Percentiles rank a stretch among this genome's conserved stretches.
These are phyloP conservation scores for Etheostoma cragini DNA, from an alignment of 2,113 vertebrate genomes.

Conservation along the genomic window DNA sequence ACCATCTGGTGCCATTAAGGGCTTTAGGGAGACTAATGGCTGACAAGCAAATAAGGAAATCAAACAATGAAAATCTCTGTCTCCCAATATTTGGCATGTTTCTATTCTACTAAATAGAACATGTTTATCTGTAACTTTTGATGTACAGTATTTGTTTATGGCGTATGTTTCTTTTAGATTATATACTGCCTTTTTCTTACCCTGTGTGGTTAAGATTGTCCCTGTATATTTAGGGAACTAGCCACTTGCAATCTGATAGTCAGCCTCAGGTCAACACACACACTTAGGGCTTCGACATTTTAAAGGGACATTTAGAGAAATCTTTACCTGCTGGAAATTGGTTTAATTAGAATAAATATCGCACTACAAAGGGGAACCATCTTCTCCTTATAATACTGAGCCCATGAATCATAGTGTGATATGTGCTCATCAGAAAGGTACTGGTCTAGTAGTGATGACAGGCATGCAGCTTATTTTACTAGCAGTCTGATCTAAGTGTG, in stretches of 20 bases:
- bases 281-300: too few relatives aligned
- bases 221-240: background rate
- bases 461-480: background rate
- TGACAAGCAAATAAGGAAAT: background rate
- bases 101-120: background rate
- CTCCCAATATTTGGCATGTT: background rate
- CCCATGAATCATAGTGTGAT: background rate
- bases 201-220: slow-evolving; percentile 17
- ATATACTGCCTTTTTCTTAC: background rate
- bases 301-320: too few relatives aligned
- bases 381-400: background rate
- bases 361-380: background rate
- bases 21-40: slow-evolving; percentile 3
- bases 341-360: background rate
- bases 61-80: background rate
- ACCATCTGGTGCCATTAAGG: slow-evolving; percentile 38
- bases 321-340: too few relatives aligned
- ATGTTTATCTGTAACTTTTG: background rate
- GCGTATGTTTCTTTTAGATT: background rate
- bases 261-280: background rate
- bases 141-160: background rate
- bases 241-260: background rate
- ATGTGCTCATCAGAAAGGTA: background rate
- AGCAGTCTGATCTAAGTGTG: background rate
- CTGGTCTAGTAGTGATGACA: background rate